Percentiles rank a stretch among this genome's conserved stretches.
Evolutionary conservation across 2,797 vertebrate genomes (phyloP).

Genomic region (Tinamus major): DNA sequence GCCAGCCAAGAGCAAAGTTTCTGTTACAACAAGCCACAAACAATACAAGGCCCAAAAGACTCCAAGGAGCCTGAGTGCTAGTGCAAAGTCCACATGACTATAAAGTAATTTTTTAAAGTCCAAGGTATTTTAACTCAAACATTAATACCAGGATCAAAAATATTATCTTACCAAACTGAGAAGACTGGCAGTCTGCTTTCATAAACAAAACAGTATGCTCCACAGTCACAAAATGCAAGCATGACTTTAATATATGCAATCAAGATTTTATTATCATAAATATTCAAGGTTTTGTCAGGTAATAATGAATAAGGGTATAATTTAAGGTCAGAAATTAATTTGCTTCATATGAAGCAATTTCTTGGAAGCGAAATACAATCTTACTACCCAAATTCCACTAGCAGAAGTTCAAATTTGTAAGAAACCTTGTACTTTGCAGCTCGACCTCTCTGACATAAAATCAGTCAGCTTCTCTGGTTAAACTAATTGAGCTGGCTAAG

Average conservation of each 20-base stretch:
- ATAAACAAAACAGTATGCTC: not conserved
- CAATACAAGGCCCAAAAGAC: not conserved
- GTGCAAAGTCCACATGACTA: not conserved
- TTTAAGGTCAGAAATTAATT: not conserved
- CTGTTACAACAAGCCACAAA: not conserved
- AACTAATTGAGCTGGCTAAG: not conserved
- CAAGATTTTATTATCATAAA: not conserved
- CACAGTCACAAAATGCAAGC: not conserved
- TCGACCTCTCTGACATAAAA: fast-evolving
- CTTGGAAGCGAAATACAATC: not conserved
- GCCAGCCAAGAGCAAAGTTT: not conserved
- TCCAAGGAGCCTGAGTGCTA: not conserved
- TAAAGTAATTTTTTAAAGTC: not conserved
- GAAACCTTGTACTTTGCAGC: not conserved
- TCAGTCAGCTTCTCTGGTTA: not conserved
- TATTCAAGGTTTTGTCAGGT: not conserved
- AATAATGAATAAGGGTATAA: not conserved
- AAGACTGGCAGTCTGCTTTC: not conserved
- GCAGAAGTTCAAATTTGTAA: not conserved
- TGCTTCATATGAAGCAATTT: not conserved
- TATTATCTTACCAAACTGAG: not conserved
- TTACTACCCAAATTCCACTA: not conserved
- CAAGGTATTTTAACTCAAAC: not conserved
- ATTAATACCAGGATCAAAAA: not conserved
- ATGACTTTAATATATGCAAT: not conserved